Percentiles rank a stretch among this genome's conserved stretches.
Conservation (phyloP, 2,797 vertebrate genomes). For the Loriculus beryllinus region DNA sequence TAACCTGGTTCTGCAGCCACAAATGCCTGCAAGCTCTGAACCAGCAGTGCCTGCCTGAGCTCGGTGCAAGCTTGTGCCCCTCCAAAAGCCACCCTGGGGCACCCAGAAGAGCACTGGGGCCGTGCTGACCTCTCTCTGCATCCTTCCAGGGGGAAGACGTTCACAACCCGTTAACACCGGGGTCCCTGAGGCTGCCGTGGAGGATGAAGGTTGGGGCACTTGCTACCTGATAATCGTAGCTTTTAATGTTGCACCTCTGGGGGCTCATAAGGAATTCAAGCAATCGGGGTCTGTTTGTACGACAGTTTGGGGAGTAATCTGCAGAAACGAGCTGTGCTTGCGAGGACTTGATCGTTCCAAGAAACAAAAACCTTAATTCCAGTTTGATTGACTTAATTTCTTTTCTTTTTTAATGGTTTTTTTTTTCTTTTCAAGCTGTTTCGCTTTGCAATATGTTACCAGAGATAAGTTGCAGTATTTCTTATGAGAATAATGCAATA, state of each 20-base stretch:
- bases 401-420: slow-evolving; percentile 58
- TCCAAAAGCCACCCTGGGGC: background rate
- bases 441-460: slow-evolving; percentile 82
- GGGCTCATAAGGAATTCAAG: slow-evolving; percentile 76
- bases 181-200: slow-evolving; percentile 27
- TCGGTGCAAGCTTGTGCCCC: rapidly evolving
- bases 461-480: slow-evolving; percentile 77
- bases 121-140: slow-evolving; percentile 14
- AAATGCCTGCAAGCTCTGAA: background rate
- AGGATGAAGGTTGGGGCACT: slow-evolving; percentile 65
- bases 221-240: slow-evolving; percentile 75
- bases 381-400: slow-evolving; percentile 78
- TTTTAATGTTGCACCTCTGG: slow-evolving; percentile 74
- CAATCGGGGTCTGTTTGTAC: slow-evolving; percentile 75
- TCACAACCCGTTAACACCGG: slow-evolving; percentile 74
- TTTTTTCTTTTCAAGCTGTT: slow-evolving; percentile 79
- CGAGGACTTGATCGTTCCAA: slow-evolving; percentile 79
- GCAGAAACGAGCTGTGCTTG: slow-evolving; percentile 82
- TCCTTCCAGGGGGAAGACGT: slow-evolving; percentile 89
- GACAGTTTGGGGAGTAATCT: slow-evolving; percentile 77
- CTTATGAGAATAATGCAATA: slow-evolving; percentile 78
- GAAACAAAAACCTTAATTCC: slow-evolving; percentile 73
- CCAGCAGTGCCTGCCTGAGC: background rate
- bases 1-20: background rate
- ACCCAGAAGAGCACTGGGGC: rapidly evolving